Percentiles rank a stretch among this genome's conserved stretches.
These are phyloP conservation scores for Thysanoteuthis rhombus DNA, from an alignment of 2,888 invertebrate genomes.

Conservation along the genomic window DNA sequence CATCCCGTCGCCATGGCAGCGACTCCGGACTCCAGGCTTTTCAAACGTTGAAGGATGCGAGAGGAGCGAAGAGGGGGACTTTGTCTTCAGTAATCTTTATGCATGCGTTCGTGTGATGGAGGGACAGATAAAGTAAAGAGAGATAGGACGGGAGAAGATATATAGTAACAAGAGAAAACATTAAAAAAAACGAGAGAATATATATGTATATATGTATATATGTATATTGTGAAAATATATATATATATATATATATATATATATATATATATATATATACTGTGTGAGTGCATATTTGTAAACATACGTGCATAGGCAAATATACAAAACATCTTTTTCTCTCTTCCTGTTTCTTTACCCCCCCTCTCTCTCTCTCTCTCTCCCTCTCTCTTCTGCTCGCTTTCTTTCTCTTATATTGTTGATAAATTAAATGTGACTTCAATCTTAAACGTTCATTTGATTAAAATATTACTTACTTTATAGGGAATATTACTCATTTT, in stretches of 20 bases:
- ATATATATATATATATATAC: no score
- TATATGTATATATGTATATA: background rate
- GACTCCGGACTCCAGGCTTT: background rate
- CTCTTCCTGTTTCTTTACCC: no score
- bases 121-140: background rate
- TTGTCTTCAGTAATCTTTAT: background rate
- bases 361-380: no score
- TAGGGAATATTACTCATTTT: no score
- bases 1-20: constrained; percentile 14
- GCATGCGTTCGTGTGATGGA: background rate
- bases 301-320: no score
- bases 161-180: background rate
- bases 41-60: background rate
- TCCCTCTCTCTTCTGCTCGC: background rate
- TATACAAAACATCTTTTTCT: no score
- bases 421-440: no score
- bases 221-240: background rate
- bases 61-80: background rate
- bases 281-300: background rate
- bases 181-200: background rate
- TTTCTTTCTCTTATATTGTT: no score
- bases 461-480: no score
- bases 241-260: background rate
- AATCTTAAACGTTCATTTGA: no score
- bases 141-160: background rate